Conservation (phyloP, 2,113 vertebrate species). For the Collichthys lucidus region DNA sequence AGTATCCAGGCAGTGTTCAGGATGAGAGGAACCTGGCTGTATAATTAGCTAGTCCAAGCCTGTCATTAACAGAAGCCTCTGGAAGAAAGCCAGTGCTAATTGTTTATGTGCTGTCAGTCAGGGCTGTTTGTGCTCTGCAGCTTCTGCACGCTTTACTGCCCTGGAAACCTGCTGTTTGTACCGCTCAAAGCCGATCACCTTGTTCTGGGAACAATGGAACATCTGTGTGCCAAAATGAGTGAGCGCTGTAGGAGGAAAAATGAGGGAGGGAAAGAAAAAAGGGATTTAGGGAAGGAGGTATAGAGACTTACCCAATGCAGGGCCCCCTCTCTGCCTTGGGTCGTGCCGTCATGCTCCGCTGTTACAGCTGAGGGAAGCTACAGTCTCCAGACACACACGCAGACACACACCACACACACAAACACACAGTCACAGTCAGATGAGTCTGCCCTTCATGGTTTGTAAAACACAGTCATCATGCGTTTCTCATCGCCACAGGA, state of each 20-base stretch:
- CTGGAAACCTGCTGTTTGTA: conserved; percentile 68
- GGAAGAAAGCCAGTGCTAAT: conserved; percentile 75
- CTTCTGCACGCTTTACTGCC: conserved; percentile 49
- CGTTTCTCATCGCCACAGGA: conserved; percentile 49
- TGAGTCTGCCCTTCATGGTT: conserved; percentile 42
- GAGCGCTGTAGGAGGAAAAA: conserved; percentile 47
- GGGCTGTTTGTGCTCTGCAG: conserved; percentile 57
- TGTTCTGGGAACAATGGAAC: conserved; percentile 71
- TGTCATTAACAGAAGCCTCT: conserved; percentile 73
- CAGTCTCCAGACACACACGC: conserved; percentile 14
- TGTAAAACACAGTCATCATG: conserved; percentile 37
- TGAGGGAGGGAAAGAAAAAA: conserved; percentile 29
- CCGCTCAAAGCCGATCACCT: conserved; percentile 63
- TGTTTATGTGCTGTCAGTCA: conserved; percentile 81
- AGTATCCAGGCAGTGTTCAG: conserved; percentile 64
- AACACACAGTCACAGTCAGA: conserved; percentile 11
- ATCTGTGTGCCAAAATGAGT: conserved; percentile 74
- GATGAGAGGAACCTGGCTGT: conserved; percentile 68
- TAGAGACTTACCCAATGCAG: conserved; percentile 22
- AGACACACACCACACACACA: conserved; percentile 5
- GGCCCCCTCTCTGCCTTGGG: conserved; percentile 49
- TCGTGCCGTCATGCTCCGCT: conserved; percentile 33
- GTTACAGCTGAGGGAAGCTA: conserved; percentile 28
- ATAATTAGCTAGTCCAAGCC: conserved; percentile 75
- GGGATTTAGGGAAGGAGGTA: conserved; percentile 17